Evolutionary conservation across 2,888 invertebrate genomes (phyloP).

Genomic region (Hemaris fuciformis): DNA sequence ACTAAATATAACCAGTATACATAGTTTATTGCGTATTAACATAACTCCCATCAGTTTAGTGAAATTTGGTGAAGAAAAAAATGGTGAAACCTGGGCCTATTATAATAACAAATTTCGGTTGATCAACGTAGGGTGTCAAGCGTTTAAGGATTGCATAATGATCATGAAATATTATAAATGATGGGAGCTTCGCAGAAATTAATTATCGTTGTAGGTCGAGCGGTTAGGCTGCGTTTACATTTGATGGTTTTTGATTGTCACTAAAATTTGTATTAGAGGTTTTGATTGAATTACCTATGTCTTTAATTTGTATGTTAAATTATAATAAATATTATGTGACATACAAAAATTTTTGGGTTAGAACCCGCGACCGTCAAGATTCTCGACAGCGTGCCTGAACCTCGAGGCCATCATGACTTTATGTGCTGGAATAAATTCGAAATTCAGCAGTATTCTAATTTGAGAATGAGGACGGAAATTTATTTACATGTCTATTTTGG

Average conservation of each 20-base stretch:
- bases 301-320: too few species aligned
- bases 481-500: too few species aligned
- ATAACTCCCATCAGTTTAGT: conserved; percentile 49
- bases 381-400: too few species aligned
- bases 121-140: conserved; percentile 40
- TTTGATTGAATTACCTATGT: too few species aligned
- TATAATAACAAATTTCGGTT: conserved; percentile 46
- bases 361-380: too few species aligned
- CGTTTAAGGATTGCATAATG: conserved; percentile 32
- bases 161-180: conserved; percentile 14
- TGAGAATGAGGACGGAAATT: too few species aligned
- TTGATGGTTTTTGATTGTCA: background rate
- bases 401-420: too few species aligned
- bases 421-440: too few species aligned
- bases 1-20: conserved; percentile 15
- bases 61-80: too few species aligned
- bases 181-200: background rate
- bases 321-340: too few species aligned
- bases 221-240: background rate
- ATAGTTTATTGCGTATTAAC: conserved; percentile 33
- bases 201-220: background rate
- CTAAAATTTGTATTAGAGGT: background rate
- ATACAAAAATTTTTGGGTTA: too few species aligned
- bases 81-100: conserved; percentile 45
- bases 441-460: too few species aligned